Evolutionary conservation across 2,113 vertebrate genomes (phyloP).

Genomic region (Helogale parvula): DNA sequence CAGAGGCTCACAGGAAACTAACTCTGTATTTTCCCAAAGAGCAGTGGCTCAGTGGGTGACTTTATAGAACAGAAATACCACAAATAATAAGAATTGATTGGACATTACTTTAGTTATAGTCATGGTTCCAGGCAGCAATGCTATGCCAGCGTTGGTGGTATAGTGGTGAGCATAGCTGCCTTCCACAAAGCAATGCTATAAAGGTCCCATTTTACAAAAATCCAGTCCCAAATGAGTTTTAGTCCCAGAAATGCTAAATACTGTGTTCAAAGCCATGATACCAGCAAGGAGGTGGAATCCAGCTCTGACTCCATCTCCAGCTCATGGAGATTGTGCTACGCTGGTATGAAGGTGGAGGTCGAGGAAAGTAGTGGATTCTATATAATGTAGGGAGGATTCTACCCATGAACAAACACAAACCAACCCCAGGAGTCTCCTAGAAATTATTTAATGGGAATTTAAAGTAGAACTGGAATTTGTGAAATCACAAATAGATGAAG

Average conservation of each 20-base stretch:
- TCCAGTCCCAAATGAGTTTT: not conserved
- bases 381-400: not conserved
- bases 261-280: not conserved
- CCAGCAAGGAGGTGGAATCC: not conserved
- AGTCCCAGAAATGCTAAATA: not conserved
- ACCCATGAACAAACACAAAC: not conserved
- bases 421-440: not conserved
- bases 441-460: not conserved
- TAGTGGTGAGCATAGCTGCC: slow-evolving; percentile 90
- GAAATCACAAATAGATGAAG: slow-evolving; percentile 23
- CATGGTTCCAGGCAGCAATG: not conserved
- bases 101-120: not conserved
- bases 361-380: not conserved
- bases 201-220: not conserved
- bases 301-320: too few relatives aligned
- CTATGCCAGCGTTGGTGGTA: slow-evolving; percentile 85
- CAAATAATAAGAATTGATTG: not conserved
- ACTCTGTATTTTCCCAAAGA: not conserved
- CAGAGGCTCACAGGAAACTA: not conserved
- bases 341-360: not conserved
- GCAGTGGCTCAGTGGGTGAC: not conserved
- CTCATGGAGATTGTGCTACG: not conserved
- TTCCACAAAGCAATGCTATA: slow-evolving; percentile 75
- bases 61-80: not conserved
- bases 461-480: slow-evolving; percentile 25